Conservation (phyloP, 2,113 vertebrate species). For the Donacobius atricapilla region DNA sequence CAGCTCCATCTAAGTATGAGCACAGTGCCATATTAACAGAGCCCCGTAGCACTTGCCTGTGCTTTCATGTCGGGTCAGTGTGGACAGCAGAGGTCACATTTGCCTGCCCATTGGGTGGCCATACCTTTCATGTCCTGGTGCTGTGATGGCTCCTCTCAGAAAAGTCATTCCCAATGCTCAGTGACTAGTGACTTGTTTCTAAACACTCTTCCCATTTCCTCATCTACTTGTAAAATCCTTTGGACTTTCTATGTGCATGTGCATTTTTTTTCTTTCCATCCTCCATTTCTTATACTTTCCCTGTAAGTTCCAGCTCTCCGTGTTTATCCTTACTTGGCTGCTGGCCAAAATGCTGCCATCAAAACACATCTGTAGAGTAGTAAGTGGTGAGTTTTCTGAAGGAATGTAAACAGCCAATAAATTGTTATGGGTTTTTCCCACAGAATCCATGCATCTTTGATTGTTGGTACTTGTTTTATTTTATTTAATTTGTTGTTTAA, state of each 20-base stretch:
- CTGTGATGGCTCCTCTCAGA: background rate
- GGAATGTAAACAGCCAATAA: conserved; percentile 21
- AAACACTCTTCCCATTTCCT: background rate
- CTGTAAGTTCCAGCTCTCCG: background rate
- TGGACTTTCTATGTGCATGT: background rate
- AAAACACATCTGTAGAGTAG: conserved; percentile 28
- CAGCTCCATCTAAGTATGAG: background rate
- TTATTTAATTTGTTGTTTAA: conserved; percentile 37
- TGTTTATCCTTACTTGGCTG: conserved; percentile 15
- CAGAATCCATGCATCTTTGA: conserved; percentile 17
- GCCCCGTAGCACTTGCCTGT: background rate
- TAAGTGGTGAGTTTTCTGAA: conserved; percentile 1
- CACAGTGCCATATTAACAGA: background rate
- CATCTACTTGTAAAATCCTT: background rate
- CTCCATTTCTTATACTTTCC: background rate
- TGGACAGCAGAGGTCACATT: background rate
- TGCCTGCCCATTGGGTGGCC: background rate
- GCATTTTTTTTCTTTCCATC: background rate
- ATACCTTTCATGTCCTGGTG: background rate
- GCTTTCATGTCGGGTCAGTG: background rate
- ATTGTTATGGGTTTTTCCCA: conserved; percentile 19
- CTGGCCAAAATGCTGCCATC: background rate
- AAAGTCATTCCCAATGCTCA: background rate
- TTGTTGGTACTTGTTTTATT: conserved; percentile 17
- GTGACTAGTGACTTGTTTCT: background rate